phyloP scores from a whole-genome alignment of 2,888 invertebrate species.

The Megalurothrips usitatus region DNA sequence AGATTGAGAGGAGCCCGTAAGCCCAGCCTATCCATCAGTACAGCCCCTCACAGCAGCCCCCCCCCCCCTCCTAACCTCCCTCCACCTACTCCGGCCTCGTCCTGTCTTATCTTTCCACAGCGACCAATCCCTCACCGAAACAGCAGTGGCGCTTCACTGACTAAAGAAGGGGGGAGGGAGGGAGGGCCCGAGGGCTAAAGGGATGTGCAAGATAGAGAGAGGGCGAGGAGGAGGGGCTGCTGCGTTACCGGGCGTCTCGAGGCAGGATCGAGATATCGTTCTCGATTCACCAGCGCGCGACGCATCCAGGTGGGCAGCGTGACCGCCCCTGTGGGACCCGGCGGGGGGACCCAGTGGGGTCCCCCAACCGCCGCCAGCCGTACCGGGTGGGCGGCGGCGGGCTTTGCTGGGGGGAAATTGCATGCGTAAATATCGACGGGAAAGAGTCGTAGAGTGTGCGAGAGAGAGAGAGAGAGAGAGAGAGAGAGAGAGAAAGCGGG shows the following conservation, averaged over 20 bases:
- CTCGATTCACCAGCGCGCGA: not conserved
- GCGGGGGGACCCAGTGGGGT: too few relatives aligned
- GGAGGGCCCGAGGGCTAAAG: not conserved
- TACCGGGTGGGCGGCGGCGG: not conserved
- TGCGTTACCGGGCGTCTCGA: not conserved
- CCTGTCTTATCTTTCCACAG: constrained; percentile 21
- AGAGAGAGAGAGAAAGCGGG: not conserved
- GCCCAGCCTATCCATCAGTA: not conserved
- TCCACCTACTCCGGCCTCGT: not conserved
- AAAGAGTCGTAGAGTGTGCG: not conserved
- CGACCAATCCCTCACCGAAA: constrained; percentile 18
- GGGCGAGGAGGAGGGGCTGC: not conserved
- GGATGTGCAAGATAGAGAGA: too few relatives aligned
- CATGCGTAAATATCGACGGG: constrained; percentile 15
- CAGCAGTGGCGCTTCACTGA: not conserved
- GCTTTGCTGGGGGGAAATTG: not conserved
- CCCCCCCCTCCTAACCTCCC: not conserved
- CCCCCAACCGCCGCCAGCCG: not conserved
- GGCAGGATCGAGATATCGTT: not conserved
- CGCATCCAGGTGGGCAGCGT: too few relatives aligned
- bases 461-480: not conserved
- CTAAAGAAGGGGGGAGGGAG: not conserved
- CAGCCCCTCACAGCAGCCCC: not conserved
- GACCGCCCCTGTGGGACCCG: too few relatives aligned
- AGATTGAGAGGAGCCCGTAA: not conserved